phyloP scores from a whole-genome alignment of 92 coral and sea anemone genomes.

The Palythoa heliodiscus region DNA sequence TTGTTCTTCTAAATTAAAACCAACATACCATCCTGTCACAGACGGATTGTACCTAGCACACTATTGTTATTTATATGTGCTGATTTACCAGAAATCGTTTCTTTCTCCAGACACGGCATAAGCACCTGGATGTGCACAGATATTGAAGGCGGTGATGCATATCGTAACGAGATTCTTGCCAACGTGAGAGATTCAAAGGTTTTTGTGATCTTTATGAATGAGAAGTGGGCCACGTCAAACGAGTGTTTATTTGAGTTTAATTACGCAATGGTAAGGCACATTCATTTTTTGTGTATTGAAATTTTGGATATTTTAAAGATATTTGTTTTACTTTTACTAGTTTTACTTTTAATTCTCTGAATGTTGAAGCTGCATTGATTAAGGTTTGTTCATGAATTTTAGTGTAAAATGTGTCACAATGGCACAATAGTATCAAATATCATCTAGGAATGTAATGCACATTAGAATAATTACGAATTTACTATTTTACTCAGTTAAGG shows the following conservation, averaged over 20 bases:
- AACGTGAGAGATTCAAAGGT: slow-evolving; percentile 56
- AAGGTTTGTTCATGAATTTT: no score
- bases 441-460: no score
- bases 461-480: no score
- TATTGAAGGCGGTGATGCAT: slow-evolving; percentile 43
- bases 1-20: no score
- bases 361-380: no score
- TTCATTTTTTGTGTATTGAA: background rate
- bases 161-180: slow-evolving; percentile 52
- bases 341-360: no score
- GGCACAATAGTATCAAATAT: no score
- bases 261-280: slow-evolving; percentile 52
- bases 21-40: no score
- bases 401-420: no score
- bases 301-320: no score
- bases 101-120: slow-evolving; percentile 42
- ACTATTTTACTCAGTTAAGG: no score
- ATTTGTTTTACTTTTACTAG: no score
- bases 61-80: background rate
- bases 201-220: slow-evolving; percentile 52
- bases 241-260: slow-evolving; percentile 55
- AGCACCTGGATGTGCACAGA: slow-evolving; percentile 62
- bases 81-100: background rate
- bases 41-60: background rate
- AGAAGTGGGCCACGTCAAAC: slow-evolving; percentile 55